phyloP scores from a whole-genome alignment of 2,888 invertebrate genomes.

The Shargacucullia verbasci region DNA sequence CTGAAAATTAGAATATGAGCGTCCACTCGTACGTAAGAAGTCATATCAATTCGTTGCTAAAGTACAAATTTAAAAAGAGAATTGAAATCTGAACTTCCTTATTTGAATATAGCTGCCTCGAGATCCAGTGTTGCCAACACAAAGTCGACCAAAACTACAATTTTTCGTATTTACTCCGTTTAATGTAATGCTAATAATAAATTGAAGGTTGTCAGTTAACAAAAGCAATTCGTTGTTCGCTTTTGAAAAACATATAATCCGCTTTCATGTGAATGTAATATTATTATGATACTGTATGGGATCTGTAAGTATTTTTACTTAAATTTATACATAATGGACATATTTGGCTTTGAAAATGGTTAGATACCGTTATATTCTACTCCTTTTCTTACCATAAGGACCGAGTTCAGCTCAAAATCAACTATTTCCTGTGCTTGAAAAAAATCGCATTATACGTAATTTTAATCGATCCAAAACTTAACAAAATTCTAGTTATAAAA shows the following conservation, averaged over 20 bases:
- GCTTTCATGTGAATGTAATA: conserved; percentile 82
- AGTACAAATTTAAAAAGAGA: conserved; percentile 67
- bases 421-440: conserved; percentile 6
- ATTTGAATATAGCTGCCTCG: conserved; percentile 40
- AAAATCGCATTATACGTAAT: conserved; percentile 4
- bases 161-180: conserved; percentile 48
- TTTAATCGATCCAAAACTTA: conserved; percentile 19
- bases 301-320: conserved; percentile 74
- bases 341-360: conserved; percentile 18
- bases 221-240: conserved; percentile 81
- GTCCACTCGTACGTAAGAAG: conserved; percentile 51
- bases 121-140: conserved; percentile 68
- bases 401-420: background rate
- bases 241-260: conserved; percentile 77
- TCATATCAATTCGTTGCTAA: conserved; percentile 71
- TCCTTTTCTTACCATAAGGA: background rate
- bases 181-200: conserved; percentile 49
- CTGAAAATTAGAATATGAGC: conserved; percentile 30
- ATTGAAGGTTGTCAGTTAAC: conserved; percentile 75
- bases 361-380: background rate
- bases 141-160: conserved; percentile 62
- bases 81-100: conserved; percentile 32
- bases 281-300: conserved; percentile 62
- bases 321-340: conserved; percentile 17
- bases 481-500: conserved; percentile 15